A percentile compares a stretch with the other conserved stretches of the same genome.
Conservation (phyloP, 2,797 vertebrate species). For the Chrysocyon brachyurus region DNA sequence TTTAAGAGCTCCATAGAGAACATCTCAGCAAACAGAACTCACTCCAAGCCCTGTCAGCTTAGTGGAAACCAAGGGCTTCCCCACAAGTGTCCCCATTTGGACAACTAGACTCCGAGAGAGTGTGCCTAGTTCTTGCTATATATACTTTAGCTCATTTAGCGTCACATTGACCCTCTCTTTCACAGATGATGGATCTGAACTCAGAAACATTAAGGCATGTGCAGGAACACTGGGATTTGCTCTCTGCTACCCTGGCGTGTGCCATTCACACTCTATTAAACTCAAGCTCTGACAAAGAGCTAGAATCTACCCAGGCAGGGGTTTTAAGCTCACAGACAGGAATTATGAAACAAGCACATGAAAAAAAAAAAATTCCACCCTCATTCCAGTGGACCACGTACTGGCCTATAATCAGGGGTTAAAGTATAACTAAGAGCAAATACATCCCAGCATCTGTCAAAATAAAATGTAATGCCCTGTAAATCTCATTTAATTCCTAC, state of each 20-base stretch:
- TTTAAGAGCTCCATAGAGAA: neutral
- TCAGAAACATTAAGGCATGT: neutral
- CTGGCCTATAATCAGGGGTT: constrained; percentile 39
- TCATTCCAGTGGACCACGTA: neutral
- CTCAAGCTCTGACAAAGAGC: neutral
- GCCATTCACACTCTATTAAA: neutral
- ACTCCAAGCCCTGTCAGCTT: neutral
- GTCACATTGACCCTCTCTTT: neutral
- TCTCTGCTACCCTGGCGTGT: neutral
- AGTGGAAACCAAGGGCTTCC: neutral
- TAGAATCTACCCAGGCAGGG: neutral
- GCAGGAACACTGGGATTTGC: neutral
- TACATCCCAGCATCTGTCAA: constrained; percentile 72
- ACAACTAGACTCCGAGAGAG: neutral
- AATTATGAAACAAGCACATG: constrained; percentile 37
- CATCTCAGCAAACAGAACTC: neutral
- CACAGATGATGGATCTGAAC: neutral
- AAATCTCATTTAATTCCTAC: constrained; percentile 75
- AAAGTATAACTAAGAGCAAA: constrained; percentile 72
- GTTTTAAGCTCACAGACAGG: neutral
- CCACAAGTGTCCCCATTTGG: neutral
- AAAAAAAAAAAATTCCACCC: neutral
- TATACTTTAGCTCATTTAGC: neutral
- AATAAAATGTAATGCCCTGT: constrained; percentile 74
- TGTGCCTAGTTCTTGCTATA: neutral